A percentile compares a stretch with the other conserved stretches of the same genome.
phyloP scores from a whole-genome alignment of 2,888 invertebrate genomes.

The Ptychoptera contaminata region DNA sequence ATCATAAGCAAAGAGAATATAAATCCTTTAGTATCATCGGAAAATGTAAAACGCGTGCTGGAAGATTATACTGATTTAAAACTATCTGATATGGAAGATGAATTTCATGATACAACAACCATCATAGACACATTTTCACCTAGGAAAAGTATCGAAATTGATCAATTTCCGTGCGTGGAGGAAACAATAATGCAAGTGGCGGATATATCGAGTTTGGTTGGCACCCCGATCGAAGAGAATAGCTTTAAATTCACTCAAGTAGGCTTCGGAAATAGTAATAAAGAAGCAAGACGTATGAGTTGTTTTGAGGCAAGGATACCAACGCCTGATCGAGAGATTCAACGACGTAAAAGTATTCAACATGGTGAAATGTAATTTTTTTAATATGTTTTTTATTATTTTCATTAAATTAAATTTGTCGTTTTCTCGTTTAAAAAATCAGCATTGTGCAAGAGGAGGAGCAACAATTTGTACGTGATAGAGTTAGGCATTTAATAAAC shows the following conservation, averaged over 20 bases:
- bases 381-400: neutral
- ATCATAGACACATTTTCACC: too few relatives aligned
- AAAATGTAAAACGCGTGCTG: conserved; percentile 23
- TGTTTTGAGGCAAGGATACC: conserved; percentile 1
- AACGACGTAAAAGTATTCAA: neutral
- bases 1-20: conserved; percentile 27
- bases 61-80: neutral
- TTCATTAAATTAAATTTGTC: neutral
- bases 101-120: neutral
- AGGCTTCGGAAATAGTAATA: neutral
- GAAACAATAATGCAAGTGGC: too few relatives aligned
- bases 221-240: conserved; percentile 3
- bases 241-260: neutral
- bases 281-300: conserved; percentile 1
- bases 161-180: too few relatives aligned
- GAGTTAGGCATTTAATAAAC: conserved; percentile 39
- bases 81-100: neutral
- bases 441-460: conserved; percentile 18
- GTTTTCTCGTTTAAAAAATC: neutral
- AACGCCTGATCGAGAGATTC: neutral
- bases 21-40: conserved; percentile 28
- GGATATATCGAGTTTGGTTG: neutral
- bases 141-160: too few relatives aligned
- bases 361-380: conserved; percentile 1
- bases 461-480: conserved; percentile 27